phyloP scores from a whole-genome alignment of 2,797 vertebrate species.

The Trematomus bernacchii region DNA sequence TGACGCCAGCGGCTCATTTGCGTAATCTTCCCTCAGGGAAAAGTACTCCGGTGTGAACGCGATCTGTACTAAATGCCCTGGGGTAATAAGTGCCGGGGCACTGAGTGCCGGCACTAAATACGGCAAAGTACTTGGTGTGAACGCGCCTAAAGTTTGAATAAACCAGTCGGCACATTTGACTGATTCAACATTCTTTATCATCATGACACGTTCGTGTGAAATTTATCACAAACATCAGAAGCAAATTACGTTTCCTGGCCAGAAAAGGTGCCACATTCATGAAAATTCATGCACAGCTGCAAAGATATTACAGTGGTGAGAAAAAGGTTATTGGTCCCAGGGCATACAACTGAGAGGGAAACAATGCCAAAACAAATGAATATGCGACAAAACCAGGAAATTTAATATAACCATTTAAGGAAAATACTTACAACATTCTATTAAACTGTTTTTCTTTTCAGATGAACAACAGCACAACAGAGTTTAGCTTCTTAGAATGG shows the following conservation, averaged over 20 bases:
- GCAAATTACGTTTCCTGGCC: slow-evolving; percentile 30
- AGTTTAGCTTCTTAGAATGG: not conserved
- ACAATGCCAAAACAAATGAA: not conserved
- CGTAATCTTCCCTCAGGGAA: too few relatives aligned
- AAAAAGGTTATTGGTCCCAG: slow-evolving; percentile 4
- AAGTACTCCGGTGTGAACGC: too few relatives aligned
- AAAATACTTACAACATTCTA: not conserved
- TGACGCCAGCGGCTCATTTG: too few relatives aligned
- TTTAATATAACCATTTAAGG: not conserved
- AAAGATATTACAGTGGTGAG: slow-evolving; percentile 4
- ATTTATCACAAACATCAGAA: slow-evolving; percentile 39
- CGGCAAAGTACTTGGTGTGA: too few relatives aligned
- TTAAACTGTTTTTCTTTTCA: not conserved
- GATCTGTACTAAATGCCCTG: too few relatives aligned
- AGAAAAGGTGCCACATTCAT: slow-evolving; percentile 36
- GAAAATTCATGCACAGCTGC: slow-evolving; percentile 42
- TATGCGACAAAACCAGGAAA: not conserved
- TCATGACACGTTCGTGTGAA: slow-evolving; percentile 31
- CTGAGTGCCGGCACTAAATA: too few relatives aligned
- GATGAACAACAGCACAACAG: not conserved
- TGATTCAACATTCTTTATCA: slow-evolving; percentile 20
- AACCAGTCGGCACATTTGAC: slow-evolving; percentile 12
- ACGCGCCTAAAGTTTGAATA: too few relatives aligned
- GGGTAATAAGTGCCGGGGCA: too few relatives aligned
- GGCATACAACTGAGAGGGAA: not conserved